Evolutionary conservation across 2,888 invertebrate species (phyloP), one percentile per base, ranked within the genome.

Genomic region (Dorcus parallelipipedus): DNA sequence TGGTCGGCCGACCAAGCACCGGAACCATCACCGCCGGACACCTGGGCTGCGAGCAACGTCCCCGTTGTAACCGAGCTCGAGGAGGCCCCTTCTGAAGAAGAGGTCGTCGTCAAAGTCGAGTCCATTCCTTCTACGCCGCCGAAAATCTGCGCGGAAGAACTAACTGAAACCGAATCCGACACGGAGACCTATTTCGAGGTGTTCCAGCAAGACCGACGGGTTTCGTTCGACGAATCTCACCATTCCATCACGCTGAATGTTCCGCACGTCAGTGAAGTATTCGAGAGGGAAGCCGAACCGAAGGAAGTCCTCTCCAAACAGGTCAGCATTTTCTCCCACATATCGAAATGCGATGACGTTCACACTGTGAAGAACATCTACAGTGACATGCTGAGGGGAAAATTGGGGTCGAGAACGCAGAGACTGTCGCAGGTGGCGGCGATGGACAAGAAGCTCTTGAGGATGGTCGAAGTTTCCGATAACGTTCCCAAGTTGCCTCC

Each of bases 31-130:
- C 54, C 59, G 1, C 54, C 57, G 8, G 63, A 63, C 48, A 59
- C 59, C n/a, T 63, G 63, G 63, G 63, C 63, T 3, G 61, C 49
- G 33, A 42, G 51, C 52, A 58, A 58, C 39, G 61, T 60, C 10
- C 57, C 60, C 6, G 26, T 56, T 3, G 56, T 54, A 7, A 10
- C 38, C 10, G 14, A n/a, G 4, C 14, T 38, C 26, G 54, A 54
- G 9, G 52, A 49, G 38, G 49, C 38, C 23, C 41, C 5, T 17
- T 40, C 42, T 9, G 17, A 40, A n/a, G 7, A n/a, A 8, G 26
- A 10, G 7, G 41, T 42, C 4, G 49, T 7, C 26, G 26, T 33
- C 7, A 6, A 33, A 33, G 26, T 1, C 26, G 20, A 1, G 20
- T 3, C 3, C 20, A 20, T 2, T 20, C 20, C 3, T 20, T 33